Conservation (phyloP, 1,140 invertebrate species). For the Anoplophora glabripennis region DNA sequence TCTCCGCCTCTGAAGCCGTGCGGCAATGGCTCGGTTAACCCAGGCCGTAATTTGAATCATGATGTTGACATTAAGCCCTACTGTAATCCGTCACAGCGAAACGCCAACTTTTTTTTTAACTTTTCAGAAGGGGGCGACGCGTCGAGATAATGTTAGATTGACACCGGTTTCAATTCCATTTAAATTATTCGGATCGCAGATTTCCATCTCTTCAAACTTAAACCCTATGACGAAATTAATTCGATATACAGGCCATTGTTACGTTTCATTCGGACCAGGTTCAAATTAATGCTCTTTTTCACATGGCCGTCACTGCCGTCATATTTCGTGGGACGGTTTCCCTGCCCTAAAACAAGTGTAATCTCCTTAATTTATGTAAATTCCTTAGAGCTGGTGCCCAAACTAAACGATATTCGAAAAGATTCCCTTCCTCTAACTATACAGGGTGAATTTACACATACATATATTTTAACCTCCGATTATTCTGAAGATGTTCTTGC, state of each 20-base stretch:
- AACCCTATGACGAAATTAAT: constrained; percentile 43
- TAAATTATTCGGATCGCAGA: constrained; percentile 44
- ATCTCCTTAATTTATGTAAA: no score
- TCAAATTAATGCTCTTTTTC: constrained; percentile 13
- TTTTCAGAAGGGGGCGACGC: constrained; percentile 33
- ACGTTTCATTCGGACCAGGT: constrained; percentile 9
- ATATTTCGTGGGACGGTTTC: no score
- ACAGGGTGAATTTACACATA: no score
- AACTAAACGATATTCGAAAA: no score
- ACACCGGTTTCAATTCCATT: constrained; percentile 47
- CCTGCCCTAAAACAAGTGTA: no score
- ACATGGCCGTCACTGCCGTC: not conserved
- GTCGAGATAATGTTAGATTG: constrained; percentile 43
- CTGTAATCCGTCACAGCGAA: constrained; percentile 46
- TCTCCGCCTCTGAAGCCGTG: not conserved
- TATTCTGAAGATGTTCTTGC: no score
- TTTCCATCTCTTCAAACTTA: constrained; percentile 39
- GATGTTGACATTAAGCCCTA: constrained; percentile 48
- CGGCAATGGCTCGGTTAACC: constrained; percentile 33
- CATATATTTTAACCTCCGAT: no score
- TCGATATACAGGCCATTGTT: constrained; percentile 34
- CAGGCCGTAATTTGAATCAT: constrained; percentile 44
- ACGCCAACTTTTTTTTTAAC: constrained; percentile 42
- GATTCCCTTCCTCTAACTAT: no score
- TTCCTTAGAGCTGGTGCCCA: no score